These are phyloP conservation scores for Halcyon senegalensis DNA, from an alignment of 2,113 vertebrate species.

Conservation along the genomic window DNA sequence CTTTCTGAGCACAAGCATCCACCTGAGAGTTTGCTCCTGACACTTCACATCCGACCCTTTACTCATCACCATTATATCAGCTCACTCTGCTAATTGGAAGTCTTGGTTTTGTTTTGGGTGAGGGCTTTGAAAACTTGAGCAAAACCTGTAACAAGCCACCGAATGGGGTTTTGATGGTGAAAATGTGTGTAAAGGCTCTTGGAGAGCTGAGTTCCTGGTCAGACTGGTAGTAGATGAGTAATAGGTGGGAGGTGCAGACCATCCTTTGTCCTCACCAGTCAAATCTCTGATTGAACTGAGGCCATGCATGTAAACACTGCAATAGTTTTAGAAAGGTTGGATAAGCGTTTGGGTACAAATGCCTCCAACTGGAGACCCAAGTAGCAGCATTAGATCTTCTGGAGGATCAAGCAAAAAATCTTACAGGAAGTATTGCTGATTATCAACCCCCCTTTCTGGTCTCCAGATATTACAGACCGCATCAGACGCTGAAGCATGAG, in stretches of 20 bases:
- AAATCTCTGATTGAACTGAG: neutral
- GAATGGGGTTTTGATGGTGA: neutral
- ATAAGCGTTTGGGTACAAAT: neutral
- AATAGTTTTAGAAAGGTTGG: neutral
- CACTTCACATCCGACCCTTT: neutral
- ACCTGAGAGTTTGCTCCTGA: neutral
- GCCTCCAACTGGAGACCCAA: neutral
- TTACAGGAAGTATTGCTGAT: neutral
- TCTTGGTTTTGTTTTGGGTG: neutral
- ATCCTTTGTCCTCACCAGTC: neutral
- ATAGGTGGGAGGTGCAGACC: neutral
- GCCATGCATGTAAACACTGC: neutral
- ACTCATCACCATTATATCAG: neutral
- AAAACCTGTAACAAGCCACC: neutral
- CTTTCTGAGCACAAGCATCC: neutral
- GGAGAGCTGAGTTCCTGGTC: neutral
- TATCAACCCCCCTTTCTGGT: fast-evolving
- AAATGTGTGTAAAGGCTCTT: neutral
- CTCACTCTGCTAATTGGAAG: neutral
- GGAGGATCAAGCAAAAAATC: neutral
- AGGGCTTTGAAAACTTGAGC: neutral
- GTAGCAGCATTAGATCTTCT: neutral
- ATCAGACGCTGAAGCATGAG: neutral
- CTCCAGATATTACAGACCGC: neutral
- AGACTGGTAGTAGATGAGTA: neutral